Base-by-base conservation (phyloP, 2,888 invertebrate species). In the Laspeyria flexula region DNA sequence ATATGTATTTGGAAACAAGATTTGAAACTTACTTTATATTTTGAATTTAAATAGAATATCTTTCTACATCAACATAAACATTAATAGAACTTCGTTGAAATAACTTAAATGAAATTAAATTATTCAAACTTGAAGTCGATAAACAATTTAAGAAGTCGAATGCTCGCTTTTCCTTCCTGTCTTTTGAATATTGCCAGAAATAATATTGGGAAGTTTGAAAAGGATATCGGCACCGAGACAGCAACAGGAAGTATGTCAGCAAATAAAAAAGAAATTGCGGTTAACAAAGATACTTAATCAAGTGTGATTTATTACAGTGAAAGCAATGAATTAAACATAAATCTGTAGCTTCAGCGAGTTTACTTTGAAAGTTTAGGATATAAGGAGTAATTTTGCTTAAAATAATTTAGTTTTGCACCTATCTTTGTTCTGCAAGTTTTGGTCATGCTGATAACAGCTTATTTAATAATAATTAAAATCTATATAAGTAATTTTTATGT, bases 211-310 rank as follows among this genome's bases (percentile, higher is more conserved):
- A 38, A 38, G 31, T 43, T 43, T 33, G 23, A 16, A 13, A 39
- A 45, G n/a, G 13, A 18, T 25, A 18, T 37, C 27, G 23, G 11
- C 16, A 11, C 7, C 10, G 13, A 1, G 4, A 4, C n/a, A 1
- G 31, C 11, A 21, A 23, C 33, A 12, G 15, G 11, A 43, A 13
- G 33, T 25, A 23, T n/a, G 6, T 13, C 13, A 41, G 15, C 11
- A 25, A 34, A 15, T 18, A 41, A 33, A 12, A 43, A 34, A 25
- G n/a, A 33, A 18, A 23, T 25, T 34, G 33, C 16, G 1, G 12
- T 31, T 13, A 6, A 31, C 12, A 31, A 12, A 35, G 12, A 34
- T 16, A 21, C 31, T 53, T 31, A 53, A 44, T 59, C 25, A 50
- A 55, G 29, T 42, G 46, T 39, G 31, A 38, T 51, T 42, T 38